Base-by-base conservation (phyloP, 2,113 vertebrate species). In the Ageneiosus marmoratus region DNA sequence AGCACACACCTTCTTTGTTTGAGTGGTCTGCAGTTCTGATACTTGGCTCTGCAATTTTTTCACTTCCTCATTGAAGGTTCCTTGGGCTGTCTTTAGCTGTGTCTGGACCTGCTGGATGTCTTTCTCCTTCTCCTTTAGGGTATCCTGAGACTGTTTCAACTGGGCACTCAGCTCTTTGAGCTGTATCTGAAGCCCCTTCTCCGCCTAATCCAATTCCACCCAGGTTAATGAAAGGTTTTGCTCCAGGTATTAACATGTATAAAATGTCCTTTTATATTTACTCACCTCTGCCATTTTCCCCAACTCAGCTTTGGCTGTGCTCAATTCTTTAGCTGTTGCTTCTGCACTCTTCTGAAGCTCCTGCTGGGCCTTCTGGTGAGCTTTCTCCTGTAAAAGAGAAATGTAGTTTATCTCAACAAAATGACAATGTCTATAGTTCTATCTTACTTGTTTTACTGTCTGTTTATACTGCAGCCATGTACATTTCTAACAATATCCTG, bases 241-340 rank as follows among this genome's bases (percentile, higher is more conserved):
- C 18, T 55, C 4, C 13, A 77, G 55, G 22, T 44, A 62, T 34
- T 60, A 44, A 62, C 15, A 20, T 27, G 15, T 46, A 32, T 29
- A 46, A 44, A 46, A 46, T 27, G 24, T 13, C 2, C 41, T 1
- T 22, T 86, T 73, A 22, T 18, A 41, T 37, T 79, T 9, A 5
- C 80, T 93, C 91, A 97, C 98, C 94, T 96, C 95, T 79, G 91
- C 95, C 29, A 95, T 93, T 88, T 94, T 95, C 89, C 95, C 94
- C 89, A 98, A 81, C 77, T 93, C 94, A 65, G 93, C 93, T 90
- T 95, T 96, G 83, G 95, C 86, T 87, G 96, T 95, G 83, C 91
- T 93, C 85, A 94, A 84, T 79, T 96, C 94, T 88, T 96, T 97
- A 85, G 92, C 89, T 82, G 92, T 83, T 63, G 86, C 89, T 80